Percentiles rank a stretch among this genome's conserved stretches.
Evolutionary conservation across 2,797 vertebrate genomes (phyloP).

Genomic region (Cynopterus sphinx): DNA sequence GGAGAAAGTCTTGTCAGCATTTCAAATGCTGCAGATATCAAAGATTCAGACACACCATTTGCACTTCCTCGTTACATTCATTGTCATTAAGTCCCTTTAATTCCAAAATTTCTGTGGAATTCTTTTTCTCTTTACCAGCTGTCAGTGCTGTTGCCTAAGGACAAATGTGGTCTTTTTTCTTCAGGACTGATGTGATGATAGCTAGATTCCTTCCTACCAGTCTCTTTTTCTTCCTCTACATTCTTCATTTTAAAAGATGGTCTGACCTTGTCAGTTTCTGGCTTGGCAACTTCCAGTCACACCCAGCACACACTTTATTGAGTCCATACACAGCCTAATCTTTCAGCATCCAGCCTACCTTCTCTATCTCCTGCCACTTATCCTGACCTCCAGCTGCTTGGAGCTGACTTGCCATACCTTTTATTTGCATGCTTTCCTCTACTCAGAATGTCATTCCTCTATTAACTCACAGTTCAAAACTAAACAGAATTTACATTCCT

Average conservation of each 20-base stretch:
- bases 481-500: background rate
- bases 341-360: background rate
- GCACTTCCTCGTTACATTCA: background rate
- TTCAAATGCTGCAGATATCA: background rate
- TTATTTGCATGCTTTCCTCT: background rate
- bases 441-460: background rate
- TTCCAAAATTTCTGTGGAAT: background rate
- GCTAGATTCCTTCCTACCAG: background rate
- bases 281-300: background rate
- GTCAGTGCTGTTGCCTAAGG: background rate
- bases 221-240: background rate
- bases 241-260: slow-evolving; percentile 15
- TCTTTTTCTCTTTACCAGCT: background rate
- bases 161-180: background rate
- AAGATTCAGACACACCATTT: background rate
- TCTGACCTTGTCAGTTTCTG: background rate
- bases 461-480: background rate
- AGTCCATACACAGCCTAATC: background rate
- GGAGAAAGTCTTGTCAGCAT: background rate
- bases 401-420: background rate
- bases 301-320: background rate
- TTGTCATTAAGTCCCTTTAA: background rate
- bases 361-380: background rate
- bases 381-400: background rate
- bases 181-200: background rate